Evolutionary conservation across 2,888 invertebrate species (phyloP).

Genomic region (Noctua pronuba): DNA sequence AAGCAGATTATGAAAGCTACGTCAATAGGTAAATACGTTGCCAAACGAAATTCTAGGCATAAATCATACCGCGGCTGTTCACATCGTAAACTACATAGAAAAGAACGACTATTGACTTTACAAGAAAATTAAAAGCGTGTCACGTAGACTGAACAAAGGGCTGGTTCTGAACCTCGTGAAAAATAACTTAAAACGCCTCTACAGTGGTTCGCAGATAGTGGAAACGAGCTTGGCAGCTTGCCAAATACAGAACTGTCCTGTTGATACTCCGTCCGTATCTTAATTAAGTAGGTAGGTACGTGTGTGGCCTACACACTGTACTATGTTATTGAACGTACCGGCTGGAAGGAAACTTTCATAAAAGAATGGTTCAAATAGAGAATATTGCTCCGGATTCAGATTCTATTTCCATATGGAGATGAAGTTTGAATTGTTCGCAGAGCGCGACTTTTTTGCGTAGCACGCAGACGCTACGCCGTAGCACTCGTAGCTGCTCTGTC

Average conservation of each 20-base stretch:
- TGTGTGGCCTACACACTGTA: slow-evolving; percentile 45
- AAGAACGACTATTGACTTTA: slow-evolving; percentile 51
- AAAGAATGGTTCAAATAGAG: slow-evolving; percentile 26
- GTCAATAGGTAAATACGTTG: slow-evolving; percentile 8
- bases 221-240: slow-evolving; percentile 62
- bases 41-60: slow-evolving; percentile 1
- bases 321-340: slow-evolving; percentile 9
- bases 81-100: slow-evolving; percentile 30
- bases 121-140: slow-evolving; percentile 54
- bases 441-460: neutral
- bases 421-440: slow-evolving; percentile 22
- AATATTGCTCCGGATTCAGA: slow-evolving; percentile 27
- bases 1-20: slow-evolving; percentile 17
- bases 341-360: slow-evolving; percentile 29
- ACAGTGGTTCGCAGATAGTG: slow-evolving; percentile 57
- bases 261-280: slow-evolving; percentile 62
- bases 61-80: slow-evolving; percentile 10
- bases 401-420: slow-evolving; percentile 14
- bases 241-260: slow-evolving; percentile 64
- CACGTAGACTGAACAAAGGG: slow-evolving; percentile 56
- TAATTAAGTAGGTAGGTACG: slow-evolving; percentile 66
- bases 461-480: slow-evolving; percentile 24
- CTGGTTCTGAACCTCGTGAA: slow-evolving; percentile 52
- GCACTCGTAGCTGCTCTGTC: neutral
- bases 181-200: slow-evolving; percentile 63